Evolutionary conservation across 2,888 invertebrate genomes (phyloP).

Genomic region (Chrysolina haemoptera): DNA sequence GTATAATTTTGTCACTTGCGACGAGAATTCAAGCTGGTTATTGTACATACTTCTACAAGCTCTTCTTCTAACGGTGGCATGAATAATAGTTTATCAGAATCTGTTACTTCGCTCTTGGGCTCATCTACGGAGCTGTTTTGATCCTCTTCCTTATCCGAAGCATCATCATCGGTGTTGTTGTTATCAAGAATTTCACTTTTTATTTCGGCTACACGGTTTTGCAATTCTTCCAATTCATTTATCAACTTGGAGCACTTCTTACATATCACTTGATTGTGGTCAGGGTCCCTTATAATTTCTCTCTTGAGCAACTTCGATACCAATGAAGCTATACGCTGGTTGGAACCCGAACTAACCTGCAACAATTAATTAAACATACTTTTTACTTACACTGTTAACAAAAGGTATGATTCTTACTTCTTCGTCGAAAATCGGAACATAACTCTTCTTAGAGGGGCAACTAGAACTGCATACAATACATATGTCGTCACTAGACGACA

Average conservation of each 20-base stretch:
- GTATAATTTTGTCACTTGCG: no score
- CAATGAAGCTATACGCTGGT: conserved; percentile 40
- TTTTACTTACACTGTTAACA: conserved; percentile 13
- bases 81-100: conserved; percentile 66
- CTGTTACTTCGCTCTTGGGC: conserved; percentile 52
- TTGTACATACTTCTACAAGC: neutral
- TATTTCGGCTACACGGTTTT: conserved; percentile 71
- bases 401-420: conserved; percentile 59
- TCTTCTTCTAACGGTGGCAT: conserved; percentile 68
- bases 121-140: conserved; percentile 46
- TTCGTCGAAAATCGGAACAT: conserved; percentile 72
- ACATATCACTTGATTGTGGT: conserved; percentile 76
- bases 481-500: conserved; percentile 64
- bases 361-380: conserved; percentile 4
- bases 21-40: no score
- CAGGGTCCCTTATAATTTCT: conserved; percentile 71
- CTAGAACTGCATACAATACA: conserved; percentile 78
- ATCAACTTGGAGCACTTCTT: conserved; percentile 79
- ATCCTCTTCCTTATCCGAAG: conserved; percentile 41
- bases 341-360: conserved; percentile 18
- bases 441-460: conserved; percentile 72
- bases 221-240: conserved; percentile 76
- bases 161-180: conserved; percentile 63
- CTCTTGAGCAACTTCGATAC: conserved; percentile 70
- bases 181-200: conserved; percentile 72